phyloP scores from a whole-genome alignment of 2,797 vertebrate genomes.

The Coracias cyanogaster region DNA sequence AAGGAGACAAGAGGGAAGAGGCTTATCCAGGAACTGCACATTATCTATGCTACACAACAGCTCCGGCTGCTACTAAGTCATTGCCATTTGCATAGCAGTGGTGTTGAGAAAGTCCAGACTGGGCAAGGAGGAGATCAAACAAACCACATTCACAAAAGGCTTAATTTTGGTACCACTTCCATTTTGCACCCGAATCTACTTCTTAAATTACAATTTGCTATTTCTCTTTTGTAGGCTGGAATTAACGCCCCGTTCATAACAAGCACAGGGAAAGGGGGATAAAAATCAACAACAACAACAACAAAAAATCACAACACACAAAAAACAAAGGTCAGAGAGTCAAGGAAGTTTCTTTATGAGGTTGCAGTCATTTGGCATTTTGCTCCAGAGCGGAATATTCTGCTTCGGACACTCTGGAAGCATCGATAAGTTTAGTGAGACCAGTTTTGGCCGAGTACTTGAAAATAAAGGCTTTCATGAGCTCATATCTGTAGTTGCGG shows the following conservation, averaged over 20 bases:
- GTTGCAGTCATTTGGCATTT: constrained; percentile 72
- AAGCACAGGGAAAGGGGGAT: not conserved
- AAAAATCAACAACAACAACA: not conserved
- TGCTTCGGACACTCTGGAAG: constrained; percentile 87
- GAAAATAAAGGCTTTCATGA: constrained; percentile 99
- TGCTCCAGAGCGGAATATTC: constrained; percentile 89
- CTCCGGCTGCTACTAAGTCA: not conserved
- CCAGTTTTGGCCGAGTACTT: constrained; percentile 96
- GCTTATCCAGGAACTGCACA: not conserved
- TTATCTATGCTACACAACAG: constrained; percentile 10
- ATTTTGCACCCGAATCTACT: not conserved
- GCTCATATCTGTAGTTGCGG: constrained; percentile 94
- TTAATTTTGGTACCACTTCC: not conserved
- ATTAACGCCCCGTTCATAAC: not conserved
- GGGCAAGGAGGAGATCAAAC: constrained; percentile 7
- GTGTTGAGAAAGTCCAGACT: not conserved
- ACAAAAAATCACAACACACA: not conserved
- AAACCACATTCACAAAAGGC: not conserved
- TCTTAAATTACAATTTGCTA: constrained; percentile 3
- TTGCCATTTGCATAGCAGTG: not conserved
- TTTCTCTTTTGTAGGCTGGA: constrained; percentile 12
- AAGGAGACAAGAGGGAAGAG: constrained; percentile 24
- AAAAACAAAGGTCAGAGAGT: not conserved
- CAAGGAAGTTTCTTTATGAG: not conserved
- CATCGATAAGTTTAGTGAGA: constrained; percentile 90